Evolutionary conservation across 1,140 invertebrate genomes (phyloP).

Genomic region (Listronotus oregonensis): DNA sequence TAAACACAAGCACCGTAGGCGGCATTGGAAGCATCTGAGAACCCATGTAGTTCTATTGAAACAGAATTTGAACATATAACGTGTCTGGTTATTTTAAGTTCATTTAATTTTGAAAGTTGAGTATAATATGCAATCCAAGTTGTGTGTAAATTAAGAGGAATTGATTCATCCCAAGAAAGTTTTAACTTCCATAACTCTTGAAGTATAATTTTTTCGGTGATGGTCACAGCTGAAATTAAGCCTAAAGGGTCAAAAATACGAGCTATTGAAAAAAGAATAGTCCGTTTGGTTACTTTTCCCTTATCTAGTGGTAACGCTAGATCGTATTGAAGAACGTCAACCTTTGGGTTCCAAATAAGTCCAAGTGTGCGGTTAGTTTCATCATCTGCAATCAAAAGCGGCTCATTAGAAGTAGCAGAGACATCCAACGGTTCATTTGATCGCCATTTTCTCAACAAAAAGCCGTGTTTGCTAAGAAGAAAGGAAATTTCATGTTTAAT

Average conservation of each 20-base stretch:
- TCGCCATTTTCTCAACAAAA: conserved; percentile 56
- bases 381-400: too few species aligned
- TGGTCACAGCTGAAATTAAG: conserved; percentile 43
- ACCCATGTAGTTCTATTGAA: too few species aligned
- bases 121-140: conserved; percentile 2
- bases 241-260: conserved; percentile 45
- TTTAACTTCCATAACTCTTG: conserved; percentile 48
- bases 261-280: conserved; percentile 38
- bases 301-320: too few species aligned
- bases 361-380: conserved; percentile 27
- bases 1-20: too few species aligned
- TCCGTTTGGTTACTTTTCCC: conserved; percentile 38
- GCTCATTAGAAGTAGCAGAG: too few species aligned
- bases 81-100: too few species aligned
- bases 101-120: not conserved
- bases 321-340: too few species aligned
- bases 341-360: conserved; percentile 31
- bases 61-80: too few species aligned
- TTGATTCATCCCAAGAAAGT: conserved; percentile 51
- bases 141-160: conserved; percentile 37
- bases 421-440: too few species aligned
- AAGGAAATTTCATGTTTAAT: conserved; percentile 19
- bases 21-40: too few species aligned
- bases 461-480: conserved; percentile 28
- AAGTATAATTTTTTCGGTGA: conserved; percentile 49